A percentile compares a stretch with the other conserved stretches of the same genome.
phyloP scores from a whole-genome alignment of 2,888 invertebrate species.

The Amphipoea oculea region DNA sequence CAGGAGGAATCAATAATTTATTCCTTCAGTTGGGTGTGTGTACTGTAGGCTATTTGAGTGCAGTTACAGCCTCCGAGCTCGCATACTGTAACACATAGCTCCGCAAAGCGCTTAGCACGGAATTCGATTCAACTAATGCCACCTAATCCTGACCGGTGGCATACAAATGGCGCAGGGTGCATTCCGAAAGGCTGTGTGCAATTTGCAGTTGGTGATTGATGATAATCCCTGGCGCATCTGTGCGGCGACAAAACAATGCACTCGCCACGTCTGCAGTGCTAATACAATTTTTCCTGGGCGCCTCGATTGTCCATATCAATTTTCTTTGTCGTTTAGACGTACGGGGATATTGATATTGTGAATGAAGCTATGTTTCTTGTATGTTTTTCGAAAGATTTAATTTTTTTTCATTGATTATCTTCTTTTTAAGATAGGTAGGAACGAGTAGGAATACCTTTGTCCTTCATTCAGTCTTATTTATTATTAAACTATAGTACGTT shows the following conservation, averaged over 20 bases:
- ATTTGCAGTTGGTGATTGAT: slow-evolving; percentile 88
- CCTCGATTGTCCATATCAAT: slow-evolving; percentile 58
- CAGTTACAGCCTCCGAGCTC: slow-evolving; percentile 72
- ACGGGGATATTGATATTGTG: slow-evolving; percentile 31
- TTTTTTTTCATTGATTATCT: background rate
- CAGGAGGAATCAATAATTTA: slow-evolving; percentile 74
- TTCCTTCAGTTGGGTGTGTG: slow-evolving; percentile 62
- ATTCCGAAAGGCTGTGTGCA: slow-evolving; percentile 87
- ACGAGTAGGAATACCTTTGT: background rate
- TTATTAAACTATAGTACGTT: background rate
- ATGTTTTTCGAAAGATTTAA: background rate
- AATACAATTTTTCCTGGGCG: slow-evolving; percentile 71
- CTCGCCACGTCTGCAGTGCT: slow-evolving; percentile 60
- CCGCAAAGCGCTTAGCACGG: slow-evolving; percentile 87
- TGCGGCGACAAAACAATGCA: slow-evolving; percentile 78
- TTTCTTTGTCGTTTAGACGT: slow-evolving; percentile 47
- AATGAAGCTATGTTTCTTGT: slow-evolving; percentile 8
- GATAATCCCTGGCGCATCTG: slow-evolving; percentile 85
- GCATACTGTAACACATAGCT: slow-evolving; percentile 82
- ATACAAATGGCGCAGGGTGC: slow-evolving; percentile 84
- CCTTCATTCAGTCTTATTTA: background rate
- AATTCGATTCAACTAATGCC: slow-evolving; percentile 90
- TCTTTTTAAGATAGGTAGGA: background rate
- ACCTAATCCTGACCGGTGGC: slow-evolving; percentile 86
- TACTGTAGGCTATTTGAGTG: slow-evolving; percentile 69